Evolutionary conservation across 2,797 vertebrate genomes (phyloP).

Genomic region (Crenuchus spilurus): DNA sequence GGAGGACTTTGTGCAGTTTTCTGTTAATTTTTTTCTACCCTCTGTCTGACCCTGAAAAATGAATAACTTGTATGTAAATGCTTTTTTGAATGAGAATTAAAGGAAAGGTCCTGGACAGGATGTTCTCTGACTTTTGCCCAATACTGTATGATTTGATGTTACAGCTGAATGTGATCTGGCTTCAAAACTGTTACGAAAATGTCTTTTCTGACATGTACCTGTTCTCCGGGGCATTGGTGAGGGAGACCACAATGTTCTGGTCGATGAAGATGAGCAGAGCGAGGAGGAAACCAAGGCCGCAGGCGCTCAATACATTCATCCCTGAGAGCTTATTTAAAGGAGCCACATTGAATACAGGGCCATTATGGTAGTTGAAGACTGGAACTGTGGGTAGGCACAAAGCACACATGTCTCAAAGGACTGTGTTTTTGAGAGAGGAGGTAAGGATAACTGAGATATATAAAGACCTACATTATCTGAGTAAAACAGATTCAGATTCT

Average conservation of each 20-base stretch:
- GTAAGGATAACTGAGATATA: background rate
- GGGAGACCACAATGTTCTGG: conserved; percentile 94
- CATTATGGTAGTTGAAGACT: conserved; percentile 83
- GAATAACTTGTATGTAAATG: no score
- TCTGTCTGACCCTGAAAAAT: no score
- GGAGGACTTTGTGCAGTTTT: no score
- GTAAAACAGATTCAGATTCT: background rate
- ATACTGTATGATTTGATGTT: no score
- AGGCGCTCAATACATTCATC: conserved; percentile 79
- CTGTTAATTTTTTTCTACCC: no score
- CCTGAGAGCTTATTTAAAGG: conserved; percentile 81
- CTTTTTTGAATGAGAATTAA: no score
- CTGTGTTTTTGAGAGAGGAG: background rate
- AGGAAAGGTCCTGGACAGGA: no score
- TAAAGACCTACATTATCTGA: background rate
- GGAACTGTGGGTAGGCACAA: conserved; percentile 61
- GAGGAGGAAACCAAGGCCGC: conserved; percentile 89
- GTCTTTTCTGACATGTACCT: conserved; percentile 75
- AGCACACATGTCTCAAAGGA: background rate
- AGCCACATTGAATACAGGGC: conserved; percentile 82
- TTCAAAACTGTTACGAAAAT: background rate
- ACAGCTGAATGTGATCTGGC: background rate
- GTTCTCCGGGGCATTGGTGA: conserved; percentile 91
- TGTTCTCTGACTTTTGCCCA: no score
- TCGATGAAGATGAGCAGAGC: conserved; percentile 96